Percentiles rank a stretch among this genome's conserved stretches.
phyloP scores from a whole-genome alignment of 2,888 invertebrate species.

The Seira sanloemensis region DNA sequence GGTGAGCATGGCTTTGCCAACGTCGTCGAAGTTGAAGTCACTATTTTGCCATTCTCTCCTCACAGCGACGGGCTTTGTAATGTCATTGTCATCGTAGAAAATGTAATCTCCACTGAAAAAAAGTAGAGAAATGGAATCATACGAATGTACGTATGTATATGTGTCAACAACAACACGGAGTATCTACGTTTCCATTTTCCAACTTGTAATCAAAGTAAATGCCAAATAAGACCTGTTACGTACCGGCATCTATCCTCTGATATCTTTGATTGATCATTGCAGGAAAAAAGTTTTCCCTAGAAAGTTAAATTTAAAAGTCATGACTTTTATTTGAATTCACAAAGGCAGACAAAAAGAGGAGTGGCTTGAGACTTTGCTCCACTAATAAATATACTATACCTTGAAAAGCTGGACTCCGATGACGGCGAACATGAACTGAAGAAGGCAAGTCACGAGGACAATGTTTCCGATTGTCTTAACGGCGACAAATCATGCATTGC shows the following conservation, averaged over 20 bases:
- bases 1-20: constrained; percentile 98
- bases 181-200: not conserved
- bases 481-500: constrained; percentile 99
- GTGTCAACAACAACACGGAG: not conserved
- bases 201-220: not conserved
- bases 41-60: constrained; percentile 91
- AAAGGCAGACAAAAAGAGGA: not conserved
- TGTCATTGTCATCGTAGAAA: constrained; percentile 91
- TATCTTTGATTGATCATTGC: constrained; percentile 96
- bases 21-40: constrained; percentile 98
- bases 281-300: constrained; percentile 97
- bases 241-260: constrained; percentile 93
- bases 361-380: not conserved
- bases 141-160: no score
- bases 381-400: constrained; percentile 79
- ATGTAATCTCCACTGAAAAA: constrained; percentile 90
- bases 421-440: constrained; percentile 99
- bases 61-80: constrained; percentile 83
- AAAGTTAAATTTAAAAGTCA: constrained; percentile 73
- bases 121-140: not conserved
- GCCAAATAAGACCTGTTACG: constrained; percentile 77
- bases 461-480: constrained; percentile 99
- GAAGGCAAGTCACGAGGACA: constrained; percentile 99
- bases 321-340: not conserved
- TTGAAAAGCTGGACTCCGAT: constrained; percentile 99